Base-by-base conservation (phyloP, 2,888 invertebrate genomes). In the Brachypalpus laphriformis region DNA sequence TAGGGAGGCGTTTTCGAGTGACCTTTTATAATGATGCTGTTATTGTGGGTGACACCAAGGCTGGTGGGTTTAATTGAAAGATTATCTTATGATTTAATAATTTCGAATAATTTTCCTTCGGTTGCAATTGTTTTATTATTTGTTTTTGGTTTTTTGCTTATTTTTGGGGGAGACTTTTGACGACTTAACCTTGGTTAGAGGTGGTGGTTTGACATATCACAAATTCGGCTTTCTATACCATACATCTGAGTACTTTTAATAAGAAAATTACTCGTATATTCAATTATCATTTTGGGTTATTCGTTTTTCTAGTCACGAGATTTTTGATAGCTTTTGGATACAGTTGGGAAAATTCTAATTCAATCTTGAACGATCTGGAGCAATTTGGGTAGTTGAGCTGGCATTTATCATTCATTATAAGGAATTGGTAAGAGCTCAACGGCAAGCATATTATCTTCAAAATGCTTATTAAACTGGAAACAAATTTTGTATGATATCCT, bases 51-150 rank as follows among this genome's bases (percentile, higher is more conserved):
- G 66, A 77, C 59, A 47, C 18, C 31, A 14, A 31, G 8, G 42
- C 61, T 49, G 54, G 22, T 51, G 51, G 45, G 40, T n/a, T 54
- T 40, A 83, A 83, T 66, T 83, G 83, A 72, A 83, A 74, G 74
- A 83, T 83, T 80, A 57, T 63, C 68, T 70, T 80, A 56, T 80
- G 74, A 83, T 83, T 83, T 78, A 70, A 74, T 83, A 78, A 80
- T 83, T 78, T 49, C 37, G 57, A 61, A 57, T 54, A 74, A 78
- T 72, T 82, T 47, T 8, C 31, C 40, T 70, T 71, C 0, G 51
- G n/a, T 49, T 11, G 49, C 49, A 66, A 66, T 66, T 66, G 51
- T 25, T 66, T 51, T 54, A n/a, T 54, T 51, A 11, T 47, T 47
- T 47, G 1, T 20, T 47, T 9, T 47, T 4, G 7, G 16, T 45